phyloP scores from a whole-genome alignment of 2,888 invertebrate species.

The Pemphredon lugubris region DNA sequence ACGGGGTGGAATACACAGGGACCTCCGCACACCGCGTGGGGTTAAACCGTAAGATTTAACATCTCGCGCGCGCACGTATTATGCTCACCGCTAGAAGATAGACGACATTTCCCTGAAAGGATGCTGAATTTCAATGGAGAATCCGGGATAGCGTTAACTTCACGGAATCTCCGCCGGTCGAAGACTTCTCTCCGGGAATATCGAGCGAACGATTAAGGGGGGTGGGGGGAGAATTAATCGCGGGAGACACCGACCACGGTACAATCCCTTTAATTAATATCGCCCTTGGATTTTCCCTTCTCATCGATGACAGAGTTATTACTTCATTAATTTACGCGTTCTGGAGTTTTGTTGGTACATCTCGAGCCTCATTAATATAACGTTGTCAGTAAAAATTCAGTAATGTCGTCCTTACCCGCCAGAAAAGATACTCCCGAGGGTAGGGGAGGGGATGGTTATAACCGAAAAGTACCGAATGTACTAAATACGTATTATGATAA shows the following conservation, averaged over 20 bases:
- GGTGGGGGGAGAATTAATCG: background rate
- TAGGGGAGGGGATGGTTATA: too few relatives aligned
- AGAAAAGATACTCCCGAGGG: too few relatives aligned
- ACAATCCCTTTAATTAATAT: background rate
- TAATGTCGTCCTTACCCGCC: too few relatives aligned
- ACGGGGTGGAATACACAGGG: background rate
- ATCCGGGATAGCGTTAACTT: slow-evolving; percentile 22
- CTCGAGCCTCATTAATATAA: too few relatives aligned
- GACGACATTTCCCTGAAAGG: slow-evolving; percentile 73
- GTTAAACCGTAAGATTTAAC: slow-evolving; percentile 69
- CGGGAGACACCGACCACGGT: too few relatives aligned
- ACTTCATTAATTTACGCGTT: background rate
- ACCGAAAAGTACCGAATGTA: too few relatives aligned
- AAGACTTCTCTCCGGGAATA: background rate
- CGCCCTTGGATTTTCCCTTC: background rate
- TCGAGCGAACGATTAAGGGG: background rate
- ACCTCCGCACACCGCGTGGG: slow-evolving; percentile 21
- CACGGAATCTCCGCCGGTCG: background rate
- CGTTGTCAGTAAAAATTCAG: too few relatives aligned
- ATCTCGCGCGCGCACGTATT: slow-evolving; percentile 45
- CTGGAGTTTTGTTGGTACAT: background rate
- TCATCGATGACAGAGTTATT: background rate
- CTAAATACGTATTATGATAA: too few relatives aligned
- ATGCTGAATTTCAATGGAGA: slow-evolving; percentile 73
- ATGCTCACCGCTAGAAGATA: slow-evolving; percentile 68